phyloP scores from a whole-genome alignment of 2,113 vertebrate species.

The Cervus canadensis region DNA sequence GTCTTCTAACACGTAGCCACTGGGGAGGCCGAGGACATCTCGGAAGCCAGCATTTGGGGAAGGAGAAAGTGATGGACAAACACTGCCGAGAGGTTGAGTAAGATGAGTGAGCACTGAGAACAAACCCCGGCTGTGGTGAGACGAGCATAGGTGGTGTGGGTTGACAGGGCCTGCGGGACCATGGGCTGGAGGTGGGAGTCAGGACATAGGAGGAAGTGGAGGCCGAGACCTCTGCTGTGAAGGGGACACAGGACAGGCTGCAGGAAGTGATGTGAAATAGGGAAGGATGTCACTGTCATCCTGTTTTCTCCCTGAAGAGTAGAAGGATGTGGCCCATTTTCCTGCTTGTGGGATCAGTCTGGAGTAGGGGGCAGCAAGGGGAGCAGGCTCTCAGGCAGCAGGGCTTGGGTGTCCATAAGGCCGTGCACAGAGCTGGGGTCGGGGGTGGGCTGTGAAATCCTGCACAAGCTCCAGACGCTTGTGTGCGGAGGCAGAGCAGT shows the following conservation, averaged over 20 bases:
- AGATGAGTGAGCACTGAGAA: neutral
- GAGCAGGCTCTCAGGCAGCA: neutral
- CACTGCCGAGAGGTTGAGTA: rapidly evolving
- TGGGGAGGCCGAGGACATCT: neutral
- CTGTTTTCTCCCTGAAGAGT: neutral
- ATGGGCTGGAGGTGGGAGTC: neutral
- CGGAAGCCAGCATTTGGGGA: neutral
- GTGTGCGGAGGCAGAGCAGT: neutral
- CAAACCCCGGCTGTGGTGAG: neutral
- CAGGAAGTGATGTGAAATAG: neutral
- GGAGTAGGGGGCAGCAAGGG: neutral
- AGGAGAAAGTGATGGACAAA: neutral
- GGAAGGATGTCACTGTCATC: too few relatives aligned
- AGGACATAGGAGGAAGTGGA: neutral
- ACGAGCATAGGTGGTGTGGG: neutral
- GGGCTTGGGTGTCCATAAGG: neutral
- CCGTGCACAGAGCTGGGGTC: rapidly evolving
- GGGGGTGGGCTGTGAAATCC: too few relatives aligned
- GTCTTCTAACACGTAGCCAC: neutral
- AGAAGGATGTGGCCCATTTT: neutral
- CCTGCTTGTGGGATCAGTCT: neutral
- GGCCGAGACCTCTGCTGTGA: neutral
- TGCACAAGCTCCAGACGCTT: neutral
- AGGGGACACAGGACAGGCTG: neutral
- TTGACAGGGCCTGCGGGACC: neutral